Evolutionary conservation across 2,888 invertebrate species (phyloP), one percentile per base, ranked within the genome.

Genomic region (Eucera pruinosa): DNA sequence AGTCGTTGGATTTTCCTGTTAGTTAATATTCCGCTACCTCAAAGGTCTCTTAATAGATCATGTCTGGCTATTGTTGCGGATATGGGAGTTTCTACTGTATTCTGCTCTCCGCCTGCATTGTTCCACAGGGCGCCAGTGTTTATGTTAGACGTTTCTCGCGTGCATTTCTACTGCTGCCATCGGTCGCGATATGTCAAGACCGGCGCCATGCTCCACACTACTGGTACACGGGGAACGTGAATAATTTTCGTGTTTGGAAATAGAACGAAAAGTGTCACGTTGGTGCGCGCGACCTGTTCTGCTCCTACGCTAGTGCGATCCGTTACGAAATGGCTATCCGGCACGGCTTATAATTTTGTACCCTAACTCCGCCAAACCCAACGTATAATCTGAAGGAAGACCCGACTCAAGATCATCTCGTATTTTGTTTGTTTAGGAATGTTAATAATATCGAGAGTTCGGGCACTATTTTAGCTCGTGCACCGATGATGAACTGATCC

Each of bases 161-260:
- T 27, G 36, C 58, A 54, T 73, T 64, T 74, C 52, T 33, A 62
- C 48, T 67, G 58, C 65, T 77, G 52, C 78, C 81, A 85, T 81
- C 78, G 74, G 43, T 61, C 80, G 80, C 74, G 83, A 85, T 86
- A 82, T 80, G 82, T 87, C 81, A 80, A 85, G 87, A 83, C 83
- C 80, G 87, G 87, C 87, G 87, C 86, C 86, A 72, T 66, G 71
- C 57, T 54, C 47, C 71, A 73, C 50, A 62, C 33, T 52, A 70
- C 68, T 73, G 69, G 72, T 39, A 50, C 73, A 70, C n/a, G n/a
- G 61, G 58, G 87, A 80, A 85, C 78, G 85, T 70, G 77, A 86
- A 81, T 85, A 83, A 87, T 87, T 87, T 81, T 87, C 83, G 71
- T 60, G 80, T 81, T 86, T 86, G 74, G 79, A 86, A 87, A 87